Conservation (phyloP, 2,888 invertebrate genomes). For the Protophormia terraenovae region DNA sequence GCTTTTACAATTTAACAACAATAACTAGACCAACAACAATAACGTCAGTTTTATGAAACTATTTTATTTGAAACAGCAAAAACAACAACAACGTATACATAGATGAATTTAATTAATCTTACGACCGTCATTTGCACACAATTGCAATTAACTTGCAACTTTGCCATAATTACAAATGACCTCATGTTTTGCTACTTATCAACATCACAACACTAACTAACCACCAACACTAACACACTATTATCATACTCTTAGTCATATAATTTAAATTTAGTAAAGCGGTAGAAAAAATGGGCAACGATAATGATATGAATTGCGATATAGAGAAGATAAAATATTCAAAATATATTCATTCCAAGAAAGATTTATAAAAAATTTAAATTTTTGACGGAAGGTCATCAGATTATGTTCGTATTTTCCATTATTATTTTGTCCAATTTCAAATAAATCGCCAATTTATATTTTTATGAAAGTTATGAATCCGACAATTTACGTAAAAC, state of each 20-base stretch:
- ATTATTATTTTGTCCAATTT: no score
- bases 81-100: constrained; percentile 7
- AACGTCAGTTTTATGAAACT: not conserved
- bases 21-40: not conserved
- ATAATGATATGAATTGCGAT: no score
- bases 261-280: constrained; percentile 33
- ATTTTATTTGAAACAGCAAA: constrained; percentile 18
- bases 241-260: constrained; percentile 3
- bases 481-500: no score
- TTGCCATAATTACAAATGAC: constrained; percentile 78
- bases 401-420: no score
- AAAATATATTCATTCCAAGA: no score
- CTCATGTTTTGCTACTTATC: constrained; percentile 79
- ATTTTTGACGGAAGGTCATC: no score
- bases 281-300: not conserved
- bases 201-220: constrained; percentile 72
- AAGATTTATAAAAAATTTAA: no score
- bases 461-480: no score
- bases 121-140: constrained; percentile 79
- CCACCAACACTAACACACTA: constrained; percentile 55
- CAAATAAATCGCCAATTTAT: no score
- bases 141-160: constrained; percentile 80
- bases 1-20: constrained; percentile 23
- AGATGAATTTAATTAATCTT: constrained; percentile 79
- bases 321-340: no score